These are phyloP conservation scores for Clavelina lepadiformis DNA, from an alignment of 23 tunicate species.

Conservation along the genomic window DNA sequence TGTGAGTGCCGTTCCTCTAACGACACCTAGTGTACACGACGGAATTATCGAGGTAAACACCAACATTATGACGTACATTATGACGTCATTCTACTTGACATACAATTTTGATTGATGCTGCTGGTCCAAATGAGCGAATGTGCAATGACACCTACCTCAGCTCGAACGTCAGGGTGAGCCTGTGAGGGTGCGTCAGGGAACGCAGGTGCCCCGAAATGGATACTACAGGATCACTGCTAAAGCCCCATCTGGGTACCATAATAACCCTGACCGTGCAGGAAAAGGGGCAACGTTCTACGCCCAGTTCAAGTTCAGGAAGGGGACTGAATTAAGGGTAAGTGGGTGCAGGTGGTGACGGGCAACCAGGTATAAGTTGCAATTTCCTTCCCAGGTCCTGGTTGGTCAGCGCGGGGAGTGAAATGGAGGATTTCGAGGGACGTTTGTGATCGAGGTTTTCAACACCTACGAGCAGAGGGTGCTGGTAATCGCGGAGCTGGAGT, in stretches of 20 bases:
- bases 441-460: conserved; percentile 59
- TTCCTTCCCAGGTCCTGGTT: conserved; percentile 60
- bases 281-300: conserved; percentile 66
- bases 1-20: too few species aligned
- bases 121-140: conserved; percentile 65
- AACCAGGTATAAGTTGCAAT: neutral
- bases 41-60: too few species aligned
- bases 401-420: conserved; percentile 78
- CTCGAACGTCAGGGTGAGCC: conserved; percentile 41
- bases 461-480: conserved; percentile 58
- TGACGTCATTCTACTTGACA: too few species aligned
- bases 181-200: conserved; percentile 61
- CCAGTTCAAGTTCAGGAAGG: conserved; percentile 45
- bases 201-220: conserved; percentile 79
- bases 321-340: conserved; percentile 53
- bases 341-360: neutral
- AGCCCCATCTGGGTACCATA: conserved; percentile 83
- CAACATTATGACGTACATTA: too few species aligned
- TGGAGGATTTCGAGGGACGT: conserved; percentile 93
- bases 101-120: too few species aligned
- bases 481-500: conserved; percentile 52
- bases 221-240: conserved; percentile 56
- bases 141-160: conserved; percentile 66
- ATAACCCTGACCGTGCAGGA: conserved; percentile 29
- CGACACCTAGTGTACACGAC: too few species aligned